Conservation (phyloP, 2,888 invertebrate species). For the Hyposoter didymator region DNA sequence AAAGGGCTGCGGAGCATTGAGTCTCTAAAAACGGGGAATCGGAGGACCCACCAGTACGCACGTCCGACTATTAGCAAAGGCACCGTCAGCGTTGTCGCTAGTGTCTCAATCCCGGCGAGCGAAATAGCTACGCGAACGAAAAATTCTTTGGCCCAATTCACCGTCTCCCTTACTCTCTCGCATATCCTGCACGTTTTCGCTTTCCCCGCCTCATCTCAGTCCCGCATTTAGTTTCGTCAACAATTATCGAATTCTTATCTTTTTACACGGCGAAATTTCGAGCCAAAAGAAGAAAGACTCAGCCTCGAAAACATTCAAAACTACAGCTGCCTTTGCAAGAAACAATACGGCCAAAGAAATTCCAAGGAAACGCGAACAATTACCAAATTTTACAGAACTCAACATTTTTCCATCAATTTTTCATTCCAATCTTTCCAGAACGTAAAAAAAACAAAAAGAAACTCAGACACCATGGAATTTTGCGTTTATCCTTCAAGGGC, state of each 20-base stretch:
- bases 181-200: neutral
- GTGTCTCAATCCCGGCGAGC: constrained; percentile 66
- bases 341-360: constrained; percentile 71
- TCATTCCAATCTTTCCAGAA: too few species aligned
- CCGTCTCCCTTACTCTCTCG: neutral
- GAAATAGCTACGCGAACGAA: constrained; percentile 57
- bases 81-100: constrained; percentile 53
- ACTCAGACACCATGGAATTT: too few species aligned
- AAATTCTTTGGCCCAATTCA: constrained; percentile 55
- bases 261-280: neutral
- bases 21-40: constrained; percentile 32
- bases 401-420: neutral
- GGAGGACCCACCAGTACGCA: constrained; percentile 61
- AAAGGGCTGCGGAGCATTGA: neutral
- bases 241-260: constrained; percentile 57
- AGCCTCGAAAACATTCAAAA: constrained; percentile 10
- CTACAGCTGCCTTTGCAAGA: constrained; percentile 65
- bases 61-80: constrained; percentile 55
- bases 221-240: constrained; percentile 12
- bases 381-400: neutral
- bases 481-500: too few species aligned
- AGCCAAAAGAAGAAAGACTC: constrained; percentile 22
- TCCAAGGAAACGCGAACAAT: constrained; percentile 19
- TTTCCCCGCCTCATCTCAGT: neutral
- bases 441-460: too few species aligned